phyloP scores from a whole-genome alignment of 1,140 invertebrate genomes.

The Drosophila setifemur region DNA sequence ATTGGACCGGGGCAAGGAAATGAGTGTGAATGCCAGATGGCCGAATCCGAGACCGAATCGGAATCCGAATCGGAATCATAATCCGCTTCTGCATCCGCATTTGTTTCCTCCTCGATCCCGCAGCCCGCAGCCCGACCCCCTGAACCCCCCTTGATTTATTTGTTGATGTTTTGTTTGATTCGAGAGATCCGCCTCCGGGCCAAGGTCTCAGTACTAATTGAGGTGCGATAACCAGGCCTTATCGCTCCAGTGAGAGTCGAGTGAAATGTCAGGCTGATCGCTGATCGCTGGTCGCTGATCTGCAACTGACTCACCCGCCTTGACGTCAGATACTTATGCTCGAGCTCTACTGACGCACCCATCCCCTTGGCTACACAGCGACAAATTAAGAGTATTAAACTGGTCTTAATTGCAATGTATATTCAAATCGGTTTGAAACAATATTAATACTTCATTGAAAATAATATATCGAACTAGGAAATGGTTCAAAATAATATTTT shows the following conservation, averaged over 20 bases:
- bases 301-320: conserved; percentile 35
- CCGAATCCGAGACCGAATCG: background rate
- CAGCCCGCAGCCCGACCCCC: background rate
- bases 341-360: background rate
- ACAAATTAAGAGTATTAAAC: too few relatives aligned
- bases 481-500: too few relatives aligned
- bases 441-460: too few relatives aligned
- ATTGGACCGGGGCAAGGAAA: too few relatives aligned
- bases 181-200: background rate
- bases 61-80: background rate
- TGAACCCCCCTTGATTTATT: conserved; percentile 23
- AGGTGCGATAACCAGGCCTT: conserved; percentile 10
- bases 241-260: background rate
- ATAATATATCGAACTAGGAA: too few relatives aligned
- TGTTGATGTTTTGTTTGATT: conserved; percentile 28
- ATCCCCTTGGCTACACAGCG: too few relatives aligned
- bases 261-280: conserved; percentile 24
- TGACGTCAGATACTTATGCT: conserved; percentile 24
- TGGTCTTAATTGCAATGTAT: background rate
- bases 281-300: conserved; percentile 16
- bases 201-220: conserved; percentile 33
- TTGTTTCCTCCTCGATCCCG: conserved; percentile 24
- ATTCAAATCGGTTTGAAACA: background rate
- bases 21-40: conserved; percentile 1
- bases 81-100: conserved; percentile 19